Conservation (phyloP, 1,140 invertebrate species). For the Papilio dardanus region DNA sequence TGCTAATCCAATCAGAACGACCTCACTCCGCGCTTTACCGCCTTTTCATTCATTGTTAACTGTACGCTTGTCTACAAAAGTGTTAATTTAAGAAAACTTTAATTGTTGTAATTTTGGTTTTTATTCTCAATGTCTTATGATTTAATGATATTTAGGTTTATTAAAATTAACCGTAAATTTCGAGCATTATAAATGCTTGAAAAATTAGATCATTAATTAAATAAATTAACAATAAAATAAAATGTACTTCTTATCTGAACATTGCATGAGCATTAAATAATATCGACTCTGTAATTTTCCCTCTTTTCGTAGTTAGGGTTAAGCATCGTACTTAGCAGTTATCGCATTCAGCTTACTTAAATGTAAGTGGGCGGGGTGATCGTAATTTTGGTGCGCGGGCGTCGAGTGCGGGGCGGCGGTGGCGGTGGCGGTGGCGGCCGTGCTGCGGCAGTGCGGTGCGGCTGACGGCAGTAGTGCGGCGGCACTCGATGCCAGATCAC, state of each 20-base stretch:
- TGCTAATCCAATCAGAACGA: conserved; percentile 69
- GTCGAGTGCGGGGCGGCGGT: conserved; percentile 61
- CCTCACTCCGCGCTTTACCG: conserved; percentile 53
- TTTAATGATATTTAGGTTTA: neutral
- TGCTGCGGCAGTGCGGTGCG: neutral
- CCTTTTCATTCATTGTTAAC: conserved; percentile 75
- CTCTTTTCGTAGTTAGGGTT: neutral
- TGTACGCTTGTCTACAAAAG: conserved; percentile 52
- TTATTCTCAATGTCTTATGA: neutral
- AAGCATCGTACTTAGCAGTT: conserved; percentile 1
- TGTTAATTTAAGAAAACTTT: neutral
- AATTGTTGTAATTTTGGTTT: neutral
- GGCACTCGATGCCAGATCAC: conserved; percentile 77
- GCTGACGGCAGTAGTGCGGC: conserved; percentile 46
- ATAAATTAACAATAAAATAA: neutral
- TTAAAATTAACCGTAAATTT: neutral
- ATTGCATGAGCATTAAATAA: neutral
- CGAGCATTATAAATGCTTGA: neutral
- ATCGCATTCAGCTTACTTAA: conserved; percentile 63
- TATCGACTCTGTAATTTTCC: neutral
- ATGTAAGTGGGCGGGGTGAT: conserved; percentile 76
- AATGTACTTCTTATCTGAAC: neutral
- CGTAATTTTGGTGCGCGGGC: conserved; percentile 75
- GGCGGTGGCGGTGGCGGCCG: conserved; percentile 49
- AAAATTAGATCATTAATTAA: neutral